Evolutionary conservation across 2,113 vertebrate genomes (phyloP), one percentile per base, ranked within the genome.

Genomic region (Sylvietta virens): DNA sequence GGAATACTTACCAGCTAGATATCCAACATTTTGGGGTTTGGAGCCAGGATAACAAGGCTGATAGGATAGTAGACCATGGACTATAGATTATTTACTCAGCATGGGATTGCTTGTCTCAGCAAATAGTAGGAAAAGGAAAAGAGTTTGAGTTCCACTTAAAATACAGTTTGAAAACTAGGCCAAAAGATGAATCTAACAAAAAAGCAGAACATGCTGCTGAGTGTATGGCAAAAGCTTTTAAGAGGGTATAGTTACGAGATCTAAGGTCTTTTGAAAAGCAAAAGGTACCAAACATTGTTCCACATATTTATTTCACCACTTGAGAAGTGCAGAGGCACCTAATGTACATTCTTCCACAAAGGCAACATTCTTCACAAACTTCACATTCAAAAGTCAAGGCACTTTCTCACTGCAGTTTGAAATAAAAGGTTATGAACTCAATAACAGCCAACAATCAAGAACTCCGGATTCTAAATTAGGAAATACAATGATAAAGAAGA

Each of bases 81-180:
- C 95, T 97, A 92, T 42, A 95, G 97, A 97, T 97, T 98, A 97
- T 98, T 98, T 98, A 98, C 97, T 96, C 98, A 97, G 97, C 96
- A 53, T 97, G 98, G 39, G 86, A 97, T 95, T 97, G 93, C 90
- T 88, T 70, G 83, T 74, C 97, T 97, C 84, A 97, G 94, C 90
- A 97, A 97, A 96, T 92, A 91, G 91, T 54, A 74, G 33, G 20
- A 62, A 94, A 90, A 73, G 76, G 84, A 84, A 96, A 96, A 95
- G 85, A 95, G 94, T 95, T 89, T 95, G 94, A 97, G 95, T 97
- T 93, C 87, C 92, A 96, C 94, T 86, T 96, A 96, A 97, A 98
- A 97, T 66, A 96, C 80, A 96, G 92, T 95, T 91, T 95, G 92
- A 96, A 97, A 98, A 96, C 94, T 97, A 97, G 94, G 96, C 94